Percentiles rank a stretch among this genome's conserved stretches.
These are phyloP conservation scores for Chiroxiphia lanceolata DNA, from an alignment of 2,797 vertebrate species.

Conservation along the genomic window DNA sequence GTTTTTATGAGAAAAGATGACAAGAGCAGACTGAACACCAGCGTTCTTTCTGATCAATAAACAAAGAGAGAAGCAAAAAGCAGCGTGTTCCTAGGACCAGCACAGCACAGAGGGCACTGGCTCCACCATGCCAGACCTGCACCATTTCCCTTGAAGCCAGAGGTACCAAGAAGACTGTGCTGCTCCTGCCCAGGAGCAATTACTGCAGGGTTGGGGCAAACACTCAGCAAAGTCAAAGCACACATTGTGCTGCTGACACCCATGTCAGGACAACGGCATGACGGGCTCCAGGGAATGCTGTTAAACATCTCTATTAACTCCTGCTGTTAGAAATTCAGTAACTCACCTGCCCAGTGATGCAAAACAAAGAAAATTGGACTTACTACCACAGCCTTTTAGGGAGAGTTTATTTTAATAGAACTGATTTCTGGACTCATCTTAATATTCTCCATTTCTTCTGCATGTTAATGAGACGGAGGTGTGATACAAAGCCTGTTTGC, in stretches of 20 bases:
- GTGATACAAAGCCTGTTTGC: background rate
- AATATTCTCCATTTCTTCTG: background rate
- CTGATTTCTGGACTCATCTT: background rate
- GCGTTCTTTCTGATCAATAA: background rate
- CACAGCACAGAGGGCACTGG: background rate
- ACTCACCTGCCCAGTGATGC: constrained; percentile 72
- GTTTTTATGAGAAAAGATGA: background rate
- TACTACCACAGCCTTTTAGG: constrained; percentile 50
- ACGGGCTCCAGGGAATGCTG: constrained; percentile 58
- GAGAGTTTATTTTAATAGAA: constrained; percentile 35
- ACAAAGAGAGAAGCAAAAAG: background rate
- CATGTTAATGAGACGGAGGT: background rate
- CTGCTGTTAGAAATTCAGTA: constrained; percentile 63
- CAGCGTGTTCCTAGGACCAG: background rate
- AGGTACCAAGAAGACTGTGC: background rate
- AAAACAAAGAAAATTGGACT: constrained; percentile 70
- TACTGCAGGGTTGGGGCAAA: background rate
- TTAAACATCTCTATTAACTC: constrained; percentile 69
- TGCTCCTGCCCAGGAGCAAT: background rate
- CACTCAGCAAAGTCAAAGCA: background rate
- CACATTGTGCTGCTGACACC: background rate
- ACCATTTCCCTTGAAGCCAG: background rate
- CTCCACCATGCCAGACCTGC: background rate
- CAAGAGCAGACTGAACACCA: background rate
- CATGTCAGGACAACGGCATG: background rate